Evolutionary conservation across 1,140 invertebrate genomes (phyloP).

Genomic region (Globodera ellingtonae): DNA sequence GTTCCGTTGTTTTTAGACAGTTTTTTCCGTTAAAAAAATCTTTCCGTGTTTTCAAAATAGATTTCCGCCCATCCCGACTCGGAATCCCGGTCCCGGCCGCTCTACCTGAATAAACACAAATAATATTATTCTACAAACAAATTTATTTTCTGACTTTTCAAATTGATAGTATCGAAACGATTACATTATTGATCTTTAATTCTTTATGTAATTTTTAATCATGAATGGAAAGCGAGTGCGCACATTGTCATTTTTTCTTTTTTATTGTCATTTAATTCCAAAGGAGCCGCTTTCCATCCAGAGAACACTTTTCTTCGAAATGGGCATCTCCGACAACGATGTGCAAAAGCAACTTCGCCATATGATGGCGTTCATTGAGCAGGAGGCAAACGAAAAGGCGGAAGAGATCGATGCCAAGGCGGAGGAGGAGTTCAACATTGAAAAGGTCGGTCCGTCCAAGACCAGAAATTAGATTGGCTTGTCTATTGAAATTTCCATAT

Average conservation of each 20-base stretch:
- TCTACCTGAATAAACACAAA: background rate
- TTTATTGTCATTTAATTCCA: background rate
- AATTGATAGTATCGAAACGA: background rate
- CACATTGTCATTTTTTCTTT: constrained; percentile 13
- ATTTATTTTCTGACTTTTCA: background rate
- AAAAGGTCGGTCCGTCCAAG: constrained; percentile 66
- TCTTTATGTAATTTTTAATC: background rate
- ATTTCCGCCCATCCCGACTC: too few species aligned
- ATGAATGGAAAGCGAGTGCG: background rate
- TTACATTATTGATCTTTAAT: constrained; percentile 31
- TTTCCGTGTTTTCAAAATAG: too few species aligned
- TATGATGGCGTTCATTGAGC: constrained; percentile 99
- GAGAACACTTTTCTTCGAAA: constrained; percentile 25
- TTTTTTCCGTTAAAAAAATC: too few species aligned
- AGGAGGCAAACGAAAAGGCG: constrained; percentile 99
- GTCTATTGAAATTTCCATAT: too few species aligned
- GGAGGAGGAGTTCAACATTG: constrained; percentile 99
- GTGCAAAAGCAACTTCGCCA: constrained; percentile 89
- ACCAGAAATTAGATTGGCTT: background rate
- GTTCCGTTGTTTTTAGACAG: too few species aligned
- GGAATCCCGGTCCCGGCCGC: too few species aligned
- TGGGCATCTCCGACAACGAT: constrained; percentile 72
- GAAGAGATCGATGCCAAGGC: constrained; percentile 99
- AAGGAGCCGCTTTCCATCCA: background rate
- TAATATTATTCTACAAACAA: background rate